Conservation (phyloP, 2,888 invertebrate genomes). For the Lithosia quadra region DNA sequence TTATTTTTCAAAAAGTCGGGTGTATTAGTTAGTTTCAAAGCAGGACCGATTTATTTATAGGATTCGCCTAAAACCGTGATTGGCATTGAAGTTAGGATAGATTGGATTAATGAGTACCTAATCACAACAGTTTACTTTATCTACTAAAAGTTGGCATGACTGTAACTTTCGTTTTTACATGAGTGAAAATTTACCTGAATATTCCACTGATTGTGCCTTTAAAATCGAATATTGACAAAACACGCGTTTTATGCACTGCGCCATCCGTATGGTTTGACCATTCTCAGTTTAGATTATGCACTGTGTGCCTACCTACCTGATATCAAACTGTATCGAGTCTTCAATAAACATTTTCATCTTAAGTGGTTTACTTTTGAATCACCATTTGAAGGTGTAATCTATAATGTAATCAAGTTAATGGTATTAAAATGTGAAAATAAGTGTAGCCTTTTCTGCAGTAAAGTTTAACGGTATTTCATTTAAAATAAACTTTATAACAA, state of each 20-base stretch:
- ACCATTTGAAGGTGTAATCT: neutral
- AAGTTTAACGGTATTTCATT: slow-evolving; percentile 3
- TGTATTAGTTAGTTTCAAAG: no score
- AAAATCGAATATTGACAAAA: neutral
- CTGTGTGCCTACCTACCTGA: neutral
- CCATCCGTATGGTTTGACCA: neutral
- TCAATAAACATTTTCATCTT: neutral
- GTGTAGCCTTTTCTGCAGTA: slow-evolving; percentile 7
- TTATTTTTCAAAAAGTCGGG: no score
- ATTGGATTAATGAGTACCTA: neutral
- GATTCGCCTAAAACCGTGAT: neutral
- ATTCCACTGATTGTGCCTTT: neutral
- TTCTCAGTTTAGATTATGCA: neutral
- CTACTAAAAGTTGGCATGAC: no score
- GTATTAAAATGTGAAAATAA: neutral
- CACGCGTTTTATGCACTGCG: neutral
- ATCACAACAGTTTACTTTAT: neutral
- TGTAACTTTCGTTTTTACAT: neutral
- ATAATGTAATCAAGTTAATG: neutral
- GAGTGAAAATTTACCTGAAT: neutral
- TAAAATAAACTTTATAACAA: slow-evolving; percentile 26
- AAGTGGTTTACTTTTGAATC: neutral
- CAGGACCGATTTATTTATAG: neutral
- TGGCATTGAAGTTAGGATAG: neutral
- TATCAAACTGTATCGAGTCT: neutral